Evolutionary conservation across 1,140 invertebrate genomes (phyloP), one percentile per base, ranked within the genome.

Genomic region (Drosophila insularis): DNA sequence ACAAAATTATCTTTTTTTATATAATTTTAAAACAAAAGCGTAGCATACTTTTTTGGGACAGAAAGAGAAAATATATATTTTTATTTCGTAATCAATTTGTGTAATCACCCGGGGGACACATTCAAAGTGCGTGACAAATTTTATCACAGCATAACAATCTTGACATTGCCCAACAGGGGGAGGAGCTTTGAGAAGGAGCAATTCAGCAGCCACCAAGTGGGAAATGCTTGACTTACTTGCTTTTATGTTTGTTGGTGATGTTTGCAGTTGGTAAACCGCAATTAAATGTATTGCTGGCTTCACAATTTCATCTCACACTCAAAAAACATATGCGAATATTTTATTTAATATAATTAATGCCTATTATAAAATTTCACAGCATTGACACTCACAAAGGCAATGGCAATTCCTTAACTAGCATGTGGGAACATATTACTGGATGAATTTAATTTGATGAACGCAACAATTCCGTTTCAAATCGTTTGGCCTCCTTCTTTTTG

Each of bases 41-140:
- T 37, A 37, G 35, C 35, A 37, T 37, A 37, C 35, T 37, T 37
- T 37, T 37, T 37, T 11, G 35, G 35, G 35, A 10, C 4, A 11
- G 35, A 11, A 19, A 17, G 43, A 19, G 17, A 17, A 46, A 19
- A 46, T 17, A 6, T 17, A 50, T 50, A 4, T 35, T 37, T 58
- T 58, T 58, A 58, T 58, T 32, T 32, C 55, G 17, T 58, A 58
- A 58, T 58, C 55, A 58, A 58, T 58, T 58, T 58, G 31, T 10
- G 55, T 58, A 58, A 58, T 58, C 55, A 58, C 55, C 31, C 55
- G 55, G 31, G 55, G 55, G 55, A 58, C 55, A 58, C 31, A 58
- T 58, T 58, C 55, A 58, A 58, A 58, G 55, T 32, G 55, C 55
- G 55, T 58, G 55, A 58, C 55, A 58, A 58, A 58, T 58, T 58